Evolutionary conservation across 2,888 invertebrate genomes (phyloP), one percentile per base, ranked within the genome.

Genomic region (Drosophila stalkeri): DNA sequence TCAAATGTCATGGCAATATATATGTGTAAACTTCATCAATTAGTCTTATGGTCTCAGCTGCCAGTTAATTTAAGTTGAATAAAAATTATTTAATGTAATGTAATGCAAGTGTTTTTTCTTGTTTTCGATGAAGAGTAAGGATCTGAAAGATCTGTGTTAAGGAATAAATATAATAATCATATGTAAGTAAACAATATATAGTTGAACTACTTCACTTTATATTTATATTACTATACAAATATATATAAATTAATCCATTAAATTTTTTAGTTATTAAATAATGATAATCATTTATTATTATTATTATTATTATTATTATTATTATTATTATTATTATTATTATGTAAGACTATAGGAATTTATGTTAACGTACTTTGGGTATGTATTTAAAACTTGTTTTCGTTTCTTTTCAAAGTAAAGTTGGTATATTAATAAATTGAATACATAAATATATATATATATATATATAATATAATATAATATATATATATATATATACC

Each of bases 301-400:
- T 80, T 75, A 75, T 79, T 76, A 77, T 79, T 77, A n/a, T n/a
- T n/a, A n/a, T n/a, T n/a, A n/a, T n/a, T n/a, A n/a, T n/a, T n/a
- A n/a, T n/a, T n/a, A n/a, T n/a, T n/a, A n/a, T 54, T 37, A 68
- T 80, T 77, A 18, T 54, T 39, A 68, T 80, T 75, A 73, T 82
- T 77, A 77, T 46, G 75, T 86, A 80, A 64, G 72, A 75, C 89
- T 84, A 86, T 89, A 84, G 89, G 87, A 86, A 80, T 77, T 82
- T 89, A 59, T 67, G 61, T 81, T 71, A 82, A 72, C 47, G 35
- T 71, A 74, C 39, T 68, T 54, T 74, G 51, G 75, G 33, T 82
- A 62, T 69, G 20, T 80, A 72, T 76, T 56, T 66, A 63, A 33
- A 61, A 54, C 59, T 51, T 44, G 18, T 64, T 57, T 64, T 71